Evolutionary conservation across 1,140 invertebrate genomes (phyloP).

Genomic region (Trichogramma pretiosum): DNA sequence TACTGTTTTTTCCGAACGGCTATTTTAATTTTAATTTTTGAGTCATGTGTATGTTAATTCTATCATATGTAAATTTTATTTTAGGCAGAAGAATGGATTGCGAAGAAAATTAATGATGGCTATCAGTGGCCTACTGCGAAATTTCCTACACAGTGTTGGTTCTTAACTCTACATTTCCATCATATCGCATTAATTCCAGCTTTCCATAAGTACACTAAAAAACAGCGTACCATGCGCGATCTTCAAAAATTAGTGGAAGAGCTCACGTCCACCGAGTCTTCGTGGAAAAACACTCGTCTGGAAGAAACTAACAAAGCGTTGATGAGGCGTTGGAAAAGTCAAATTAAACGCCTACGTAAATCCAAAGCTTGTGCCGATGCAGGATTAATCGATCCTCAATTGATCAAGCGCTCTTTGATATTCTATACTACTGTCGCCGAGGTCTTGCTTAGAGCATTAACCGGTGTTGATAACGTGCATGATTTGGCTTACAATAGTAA

Average conservation of each 20-base stretch:
- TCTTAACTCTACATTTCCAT: slow-evolving; percentile 87
- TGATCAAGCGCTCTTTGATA: slow-evolving; percentile 68
- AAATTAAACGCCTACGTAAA: slow-evolving; percentile 62
- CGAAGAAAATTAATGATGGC: slow-evolving; percentile 45
- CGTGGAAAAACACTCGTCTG: slow-evolving; percentile 72
- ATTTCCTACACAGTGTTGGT: slow-evolving; percentile 95
- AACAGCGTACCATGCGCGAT: slow-evolving; percentile 73
- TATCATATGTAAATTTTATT: not conserved
- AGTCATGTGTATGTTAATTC: not conserved
- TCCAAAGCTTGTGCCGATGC: slow-evolving; percentile 84
- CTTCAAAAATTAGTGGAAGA: slow-evolving; percentile 88
- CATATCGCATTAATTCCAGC: slow-evolving; percentile 83
- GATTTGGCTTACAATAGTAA: slow-evolving; percentile 33
- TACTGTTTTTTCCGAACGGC: not conserved
- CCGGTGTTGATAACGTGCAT: slow-evolving; percentile 39
- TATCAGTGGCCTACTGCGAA: slow-evolving; percentile 69
- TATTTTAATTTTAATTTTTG: not conserved
- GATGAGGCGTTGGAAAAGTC: slow-evolving; percentile 77
- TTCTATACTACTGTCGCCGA: slow-evolving; percentile 83
- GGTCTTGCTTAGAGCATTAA: slow-evolving; percentile 60
- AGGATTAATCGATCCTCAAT: slow-evolving; percentile 69
- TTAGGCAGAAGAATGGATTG: slow-evolving; percentile 62
- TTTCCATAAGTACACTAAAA: slow-evolving; percentile 77
- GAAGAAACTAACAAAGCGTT: slow-evolving; percentile 76
- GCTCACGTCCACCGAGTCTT: slow-evolving; percentile 66